Percentiles rank a stretch among this genome's conserved stretches.
Conservation (phyloP, 2,113 vertebrate genomes). For the Burhinus oedicnemus region DNA sequence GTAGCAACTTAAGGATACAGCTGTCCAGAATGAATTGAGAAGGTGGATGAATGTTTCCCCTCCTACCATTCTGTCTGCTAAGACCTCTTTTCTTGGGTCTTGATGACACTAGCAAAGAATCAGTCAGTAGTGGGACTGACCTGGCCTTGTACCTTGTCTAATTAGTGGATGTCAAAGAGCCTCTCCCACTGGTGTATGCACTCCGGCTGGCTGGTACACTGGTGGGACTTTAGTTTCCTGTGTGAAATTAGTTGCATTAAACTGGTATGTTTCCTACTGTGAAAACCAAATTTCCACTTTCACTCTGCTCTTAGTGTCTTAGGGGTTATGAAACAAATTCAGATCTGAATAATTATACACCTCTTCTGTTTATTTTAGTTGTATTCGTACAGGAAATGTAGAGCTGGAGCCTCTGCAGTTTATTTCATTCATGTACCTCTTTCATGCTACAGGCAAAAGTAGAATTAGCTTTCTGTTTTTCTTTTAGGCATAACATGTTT, state of each 20-base stretch:
- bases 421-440: neutral
- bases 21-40: neutral
- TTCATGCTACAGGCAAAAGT: neutral
- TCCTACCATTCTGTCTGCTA: neutral
- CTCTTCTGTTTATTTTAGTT: neutral
- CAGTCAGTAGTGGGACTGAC: neutral
- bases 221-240: neutral
- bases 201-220: neutral
- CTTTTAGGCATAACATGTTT: neutral
- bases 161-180: neutral
- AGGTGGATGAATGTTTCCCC: neutral
- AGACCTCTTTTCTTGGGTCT: neutral
- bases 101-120: neutral
- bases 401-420: neutral
- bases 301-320: neutral
- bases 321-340: neutral
- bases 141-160: rapidly evolving
- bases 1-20: neutral
- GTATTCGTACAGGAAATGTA: neutral
- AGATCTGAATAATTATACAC: neutral
- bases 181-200: rapidly evolving
- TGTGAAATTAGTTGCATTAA: neutral
- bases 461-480: neutral
- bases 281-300: neutral
- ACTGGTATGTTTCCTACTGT: neutral